Conservation (phyloP, 2,888 invertebrate species). For the Ferrisia virgata region DNA sequence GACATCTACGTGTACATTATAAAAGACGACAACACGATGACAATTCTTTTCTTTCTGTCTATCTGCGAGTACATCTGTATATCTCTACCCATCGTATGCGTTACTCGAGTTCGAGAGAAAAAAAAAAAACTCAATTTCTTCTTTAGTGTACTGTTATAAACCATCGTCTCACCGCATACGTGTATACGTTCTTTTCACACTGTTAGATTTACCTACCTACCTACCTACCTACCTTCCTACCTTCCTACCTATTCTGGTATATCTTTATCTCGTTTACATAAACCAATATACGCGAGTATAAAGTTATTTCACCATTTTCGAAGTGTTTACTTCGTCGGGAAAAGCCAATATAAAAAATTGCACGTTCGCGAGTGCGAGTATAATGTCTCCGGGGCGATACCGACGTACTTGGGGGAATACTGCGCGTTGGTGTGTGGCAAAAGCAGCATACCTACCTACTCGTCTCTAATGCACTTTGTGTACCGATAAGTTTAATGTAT, state of each 20-base stretch:
- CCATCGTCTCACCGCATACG: background rate
- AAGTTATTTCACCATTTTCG: background rate
- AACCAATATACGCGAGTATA: constrained; percentile 4
- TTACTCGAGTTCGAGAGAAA: background rate
- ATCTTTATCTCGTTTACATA: background rate
- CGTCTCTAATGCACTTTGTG: background rate
- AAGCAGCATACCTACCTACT: too few species aligned
- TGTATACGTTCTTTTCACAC: background rate
- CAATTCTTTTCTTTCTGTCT: too few species aligned
- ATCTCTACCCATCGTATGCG: too few species aligned
- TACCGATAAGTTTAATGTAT: constrained; percentile 2
- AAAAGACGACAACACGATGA: too few species aligned
- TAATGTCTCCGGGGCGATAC: background rate
- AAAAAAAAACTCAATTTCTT: background rate
- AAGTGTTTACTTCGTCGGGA: background rate
- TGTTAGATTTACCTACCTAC: background rate
- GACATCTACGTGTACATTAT: too few species aligned
- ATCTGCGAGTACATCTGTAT: too few species aligned
- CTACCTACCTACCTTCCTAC: too few species aligned
- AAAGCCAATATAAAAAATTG: background rate
- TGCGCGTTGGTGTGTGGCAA: background rate
- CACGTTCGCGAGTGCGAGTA: background rate
- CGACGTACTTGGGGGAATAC: background rate
- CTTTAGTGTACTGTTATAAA: too few species aligned
- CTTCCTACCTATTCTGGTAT: too few species aligned